Evolutionary conservation across 2,888 invertebrate genomes (phyloP).

Genomic region (Eristalis tenax): DNA sequence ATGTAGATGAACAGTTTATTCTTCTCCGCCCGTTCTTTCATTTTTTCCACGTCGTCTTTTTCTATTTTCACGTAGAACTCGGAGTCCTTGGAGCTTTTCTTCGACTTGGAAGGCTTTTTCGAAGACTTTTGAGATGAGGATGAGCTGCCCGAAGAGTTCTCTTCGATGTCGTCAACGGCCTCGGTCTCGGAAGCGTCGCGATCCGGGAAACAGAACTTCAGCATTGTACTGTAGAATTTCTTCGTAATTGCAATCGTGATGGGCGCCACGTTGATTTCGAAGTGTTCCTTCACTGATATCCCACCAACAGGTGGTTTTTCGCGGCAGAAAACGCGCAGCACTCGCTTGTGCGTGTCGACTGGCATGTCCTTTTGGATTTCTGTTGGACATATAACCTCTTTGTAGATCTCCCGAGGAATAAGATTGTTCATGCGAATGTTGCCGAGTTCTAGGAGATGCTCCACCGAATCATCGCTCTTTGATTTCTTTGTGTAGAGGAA

Average conservation of each 20-base stretch:
- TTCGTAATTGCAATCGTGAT: slow-evolving; percentile 95
- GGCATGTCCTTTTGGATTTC: slow-evolving; percentile 93
- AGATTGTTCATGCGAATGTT: slow-evolving; percentile 97
- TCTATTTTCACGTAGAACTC: slow-evolving; percentile 95
- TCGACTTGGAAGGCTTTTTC: slow-evolving; percentile 78
- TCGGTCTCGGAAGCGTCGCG: slow-evolving; percentile 90
- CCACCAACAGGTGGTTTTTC: slow-evolving; percentile 99
- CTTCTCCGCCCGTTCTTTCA: slow-evolving; percentile 96
- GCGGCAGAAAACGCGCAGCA: slow-evolving; percentile 95
- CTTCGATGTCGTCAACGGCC: slow-evolving; percentile 85
- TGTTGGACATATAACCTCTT: slow-evolving; percentile 91
- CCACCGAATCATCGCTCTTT: slow-evolving; percentile 97
- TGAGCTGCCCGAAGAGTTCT: slow-evolving; percentile 82
- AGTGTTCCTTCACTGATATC: slow-evolving; percentile 98
- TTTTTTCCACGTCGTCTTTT: slow-evolving; percentile 95
- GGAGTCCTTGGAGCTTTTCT: slow-evolving; percentile 88
- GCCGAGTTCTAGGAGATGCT: slow-evolving; percentile 97
- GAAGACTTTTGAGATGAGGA: slow-evolving; percentile 82
- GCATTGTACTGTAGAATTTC: slow-evolving; percentile 98
- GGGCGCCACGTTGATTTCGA: slow-evolving; percentile 98
- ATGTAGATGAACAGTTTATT: slow-evolving; percentile 99
- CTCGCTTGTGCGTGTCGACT: slow-evolving; percentile 92
- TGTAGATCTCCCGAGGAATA: slow-evolving; percentile 95
- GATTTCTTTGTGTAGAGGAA: slow-evolving; percentile 99
- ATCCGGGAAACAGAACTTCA: slow-evolving; percentile 98